Evolutionary conservation across 1,140 invertebrate species (phyloP), one percentile per base, ranked within the genome.

Genomic region (Tetragonula clypearis): DNA sequence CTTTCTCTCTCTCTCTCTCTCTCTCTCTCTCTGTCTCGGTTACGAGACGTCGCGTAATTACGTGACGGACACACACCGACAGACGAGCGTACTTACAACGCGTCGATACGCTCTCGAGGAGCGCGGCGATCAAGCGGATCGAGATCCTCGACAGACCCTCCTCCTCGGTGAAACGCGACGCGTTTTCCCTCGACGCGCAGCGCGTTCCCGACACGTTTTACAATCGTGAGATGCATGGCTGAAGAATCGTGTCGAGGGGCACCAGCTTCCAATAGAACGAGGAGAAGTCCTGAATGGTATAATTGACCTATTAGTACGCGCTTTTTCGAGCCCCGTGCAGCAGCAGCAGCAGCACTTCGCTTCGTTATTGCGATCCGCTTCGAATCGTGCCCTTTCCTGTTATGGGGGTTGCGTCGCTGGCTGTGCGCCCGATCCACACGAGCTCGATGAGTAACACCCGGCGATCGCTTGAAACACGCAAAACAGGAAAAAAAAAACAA

Each of bases 31-130:
- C 14, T 66, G 5, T 26, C 65, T 17, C 26, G 41, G 41, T n/a
- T n/a, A 65, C 79, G 26, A 56, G 68, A 56, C 6, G 12, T 21
- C 41, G 60, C 49, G 60, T 79, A 83, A 87, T 85, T 85, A 86
- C 69, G 35, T 49, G 58, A 30, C 62, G 14, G 72, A 26, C 73
- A 41, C 23, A 14, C 23, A 62, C 12, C 26, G 41, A 49, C 26
- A 30, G 30, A 55, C 56, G 49, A 41, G 53, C 60, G 85, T 56
- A 66, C 58, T 83, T 69, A 56, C 55, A 66, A 74, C 62, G 74
- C 86, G 60, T 88, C 86, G 82, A 88, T 75, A 73, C 79, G 86
- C 82, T 80, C 79, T 87, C 86, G 83, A 88, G 83, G 35, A 79
- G 60, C 80, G 26, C 65, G 66, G 69, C 78, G 85, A 89, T 78